Evolutionary conservation across 2,888 invertebrate genomes (phyloP).

Genomic region (Chrysomela aeneicollis): DNA sequence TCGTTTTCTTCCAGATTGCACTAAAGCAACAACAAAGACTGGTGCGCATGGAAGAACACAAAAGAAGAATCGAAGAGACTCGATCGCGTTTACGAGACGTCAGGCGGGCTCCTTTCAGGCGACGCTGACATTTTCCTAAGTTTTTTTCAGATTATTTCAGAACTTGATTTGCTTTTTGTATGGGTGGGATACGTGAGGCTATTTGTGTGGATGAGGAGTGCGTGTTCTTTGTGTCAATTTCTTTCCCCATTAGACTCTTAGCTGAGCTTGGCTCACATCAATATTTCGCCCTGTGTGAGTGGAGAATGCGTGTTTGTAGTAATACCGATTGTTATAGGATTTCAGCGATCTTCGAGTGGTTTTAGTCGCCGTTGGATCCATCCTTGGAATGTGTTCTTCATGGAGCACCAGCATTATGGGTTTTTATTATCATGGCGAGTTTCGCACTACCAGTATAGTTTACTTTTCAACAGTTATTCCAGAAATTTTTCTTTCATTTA

Average conservation of each 20-base stretch:
- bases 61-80: conserved; percentile 76
- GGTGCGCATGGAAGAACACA: conserved; percentile 87
- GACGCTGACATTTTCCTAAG: conserved; percentile 49
- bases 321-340: conserved; percentile 48
- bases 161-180: conserved; percentile 37
- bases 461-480: neutral
- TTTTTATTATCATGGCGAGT: conserved; percentile 9
- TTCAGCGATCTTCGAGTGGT: conserved; percentile 28
- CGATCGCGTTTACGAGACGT: conserved; percentile 52
- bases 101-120: conserved; percentile 49
- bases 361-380: conserved; percentile 23
- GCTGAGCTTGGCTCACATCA: conserved; percentile 15
- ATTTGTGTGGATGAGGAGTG: conserved; percentile 27
- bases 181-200: neutral
- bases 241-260: conserved; percentile 22
- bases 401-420: conserved; percentile 16
- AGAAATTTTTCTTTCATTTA: neutral
- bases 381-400: conserved; percentile 24
- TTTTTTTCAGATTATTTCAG: conserved; percentile 39
- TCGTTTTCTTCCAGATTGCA: conserved; percentile 72
- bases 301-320: conserved; percentile 34
- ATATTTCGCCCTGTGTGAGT: conserved; percentile 16
- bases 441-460: neutral
- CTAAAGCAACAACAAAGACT: conserved; percentile 88
- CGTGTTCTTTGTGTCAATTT: conserved; percentile 4